Evolutionary conservation across 2,888 invertebrate genomes (phyloP).

Genomic region (Helicoverpa assulta): DNA sequence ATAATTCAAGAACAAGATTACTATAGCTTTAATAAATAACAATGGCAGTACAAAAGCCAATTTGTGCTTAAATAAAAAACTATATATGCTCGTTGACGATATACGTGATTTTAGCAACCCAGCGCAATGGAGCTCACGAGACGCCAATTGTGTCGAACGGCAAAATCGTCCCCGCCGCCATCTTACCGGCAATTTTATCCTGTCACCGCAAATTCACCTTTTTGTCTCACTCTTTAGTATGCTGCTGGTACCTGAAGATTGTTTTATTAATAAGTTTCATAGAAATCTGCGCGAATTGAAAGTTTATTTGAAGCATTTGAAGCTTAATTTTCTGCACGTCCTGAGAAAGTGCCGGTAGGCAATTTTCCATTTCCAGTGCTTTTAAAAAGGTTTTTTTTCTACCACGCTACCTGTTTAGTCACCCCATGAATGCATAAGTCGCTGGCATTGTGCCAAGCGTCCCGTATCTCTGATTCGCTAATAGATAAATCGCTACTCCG

Average conservation of each 20-base stretch:
- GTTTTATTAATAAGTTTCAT: conserved; percentile 16
- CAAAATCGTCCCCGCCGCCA: conserved; percentile 38
- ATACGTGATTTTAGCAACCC: conserved; percentile 49
- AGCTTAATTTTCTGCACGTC: background rate
- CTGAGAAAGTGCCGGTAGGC: background rate
- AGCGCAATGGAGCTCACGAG: conserved; percentile 46
- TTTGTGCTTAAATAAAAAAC: conserved; percentile 38
- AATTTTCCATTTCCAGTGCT: conserved; percentile 14
- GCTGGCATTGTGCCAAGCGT: conserved; percentile 70
- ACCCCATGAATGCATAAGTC: conserved; percentile 71
- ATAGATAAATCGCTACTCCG: conserved; percentile 75
- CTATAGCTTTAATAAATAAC: conserved; percentile 6
- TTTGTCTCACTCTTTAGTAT: conserved; percentile 44
- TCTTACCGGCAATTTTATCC: conserved; percentile 50
- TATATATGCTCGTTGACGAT: conserved; percentile 30
- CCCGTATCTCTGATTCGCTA: conserved; percentile 76
- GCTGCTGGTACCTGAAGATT: conserved; percentile 8
- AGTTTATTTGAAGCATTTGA: background rate
- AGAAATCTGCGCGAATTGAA: conserved; percentile 8
- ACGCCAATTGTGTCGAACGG: conserved; percentile 48
- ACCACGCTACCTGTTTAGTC: conserved; percentile 64
- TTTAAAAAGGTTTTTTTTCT: conserved; percentile 33
- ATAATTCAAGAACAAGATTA: conserved; percentile 13
- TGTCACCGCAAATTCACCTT: conserved; percentile 47
- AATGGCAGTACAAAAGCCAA: conserved; percentile 29